These are phyloP conservation scores for Folsomia candida DNA, from an alignment of 2,888 invertebrate genomes.

Conservation along the genomic window DNA sequence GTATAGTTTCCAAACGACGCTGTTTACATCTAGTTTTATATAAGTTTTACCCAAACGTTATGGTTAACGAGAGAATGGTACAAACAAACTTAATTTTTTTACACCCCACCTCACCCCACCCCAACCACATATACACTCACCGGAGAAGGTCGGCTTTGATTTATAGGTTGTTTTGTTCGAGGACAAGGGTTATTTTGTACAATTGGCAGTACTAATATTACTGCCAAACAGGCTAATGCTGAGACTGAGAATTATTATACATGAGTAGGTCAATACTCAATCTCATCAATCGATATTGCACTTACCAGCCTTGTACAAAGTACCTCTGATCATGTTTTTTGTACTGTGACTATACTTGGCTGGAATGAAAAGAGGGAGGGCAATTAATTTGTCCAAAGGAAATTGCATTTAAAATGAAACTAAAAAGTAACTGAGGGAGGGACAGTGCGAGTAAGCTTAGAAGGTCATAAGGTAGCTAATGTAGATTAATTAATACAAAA, in stretches of 20 bases:
- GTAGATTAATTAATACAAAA: background rate
- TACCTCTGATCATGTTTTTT: background rate
- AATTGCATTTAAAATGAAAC: background rate
- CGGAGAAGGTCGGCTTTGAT: slow-evolving; percentile 22
- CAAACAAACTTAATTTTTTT: background rate
- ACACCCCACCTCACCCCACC: slow-evolving; percentile 3
- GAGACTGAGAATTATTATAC: too few species aligned
- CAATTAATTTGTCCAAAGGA: background rate
- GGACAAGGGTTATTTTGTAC: background rate
- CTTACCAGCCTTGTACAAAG: background rate
- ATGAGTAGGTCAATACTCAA: too few species aligned
- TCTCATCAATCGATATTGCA: background rate
- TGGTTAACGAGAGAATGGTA: background rate
- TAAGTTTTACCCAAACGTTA: too few species aligned
- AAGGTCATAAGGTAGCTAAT: background rate
- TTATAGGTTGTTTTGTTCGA: background rate
- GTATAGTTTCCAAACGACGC: slow-evolving; percentile 4
- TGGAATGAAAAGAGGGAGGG: background rate
- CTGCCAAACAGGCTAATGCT: slow-evolving; percentile 4
- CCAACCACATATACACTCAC: slow-evolving; percentile 10
- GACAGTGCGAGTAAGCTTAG: too few species aligned
- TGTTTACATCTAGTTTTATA: background rate
- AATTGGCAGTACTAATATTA: background rate
- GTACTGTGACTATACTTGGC: background rate
- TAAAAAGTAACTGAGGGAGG: too few species aligned